phyloP scores from a whole-genome alignment of 2,888 invertebrate species.

The Tetragonisca angustula region DNA sequence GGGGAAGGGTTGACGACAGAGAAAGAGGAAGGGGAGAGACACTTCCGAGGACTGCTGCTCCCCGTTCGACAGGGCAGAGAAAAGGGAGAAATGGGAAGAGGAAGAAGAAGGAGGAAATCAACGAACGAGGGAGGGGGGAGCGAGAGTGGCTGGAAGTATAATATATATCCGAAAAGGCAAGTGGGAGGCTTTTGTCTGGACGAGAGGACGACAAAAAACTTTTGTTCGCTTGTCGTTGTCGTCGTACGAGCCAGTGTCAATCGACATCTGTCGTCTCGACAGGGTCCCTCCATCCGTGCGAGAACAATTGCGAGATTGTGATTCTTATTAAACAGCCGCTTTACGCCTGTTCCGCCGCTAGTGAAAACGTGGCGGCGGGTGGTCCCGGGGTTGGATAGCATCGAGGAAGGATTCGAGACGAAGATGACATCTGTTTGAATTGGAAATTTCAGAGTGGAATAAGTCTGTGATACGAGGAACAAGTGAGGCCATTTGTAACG shows the following conservation, averaged over 20 bases:
- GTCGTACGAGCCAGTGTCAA: conserved; percentile 41
- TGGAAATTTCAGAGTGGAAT: neutral
- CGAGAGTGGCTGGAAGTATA: conserved; percentile 50
- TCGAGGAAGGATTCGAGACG: neutral
- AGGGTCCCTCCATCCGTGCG: neutral
- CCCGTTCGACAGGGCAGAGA: conserved; percentile 17
- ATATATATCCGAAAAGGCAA: conserved; percentile 64
- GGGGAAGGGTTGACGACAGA: neutral
- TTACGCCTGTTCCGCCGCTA: conserved; percentile 10
- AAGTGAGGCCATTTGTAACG: too few relatives aligned
- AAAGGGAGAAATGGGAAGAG: conserved; percentile 14
- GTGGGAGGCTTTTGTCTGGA: conserved; percentile 58
- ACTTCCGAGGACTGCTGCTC: conserved; percentile 60
- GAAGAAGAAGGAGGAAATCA: conserved; percentile 25
- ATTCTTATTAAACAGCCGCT: conserved; percentile 44
- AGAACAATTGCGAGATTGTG: conserved; percentile 39
- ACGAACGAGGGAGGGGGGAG: neutral
- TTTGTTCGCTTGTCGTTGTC: conserved; percentile 47
- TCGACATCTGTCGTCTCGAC: conserved; percentile 45
- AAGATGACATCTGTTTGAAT: neutral
- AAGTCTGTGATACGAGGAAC: neutral
- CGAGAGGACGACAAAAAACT: conserved; percentile 54
- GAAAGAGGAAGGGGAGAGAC: neutral
- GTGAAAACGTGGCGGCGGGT: neutral
- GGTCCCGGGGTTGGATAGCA: neutral